Conservation (phyloP, 1,140 invertebrate species). For the Parapsyche elsis region DNA sequence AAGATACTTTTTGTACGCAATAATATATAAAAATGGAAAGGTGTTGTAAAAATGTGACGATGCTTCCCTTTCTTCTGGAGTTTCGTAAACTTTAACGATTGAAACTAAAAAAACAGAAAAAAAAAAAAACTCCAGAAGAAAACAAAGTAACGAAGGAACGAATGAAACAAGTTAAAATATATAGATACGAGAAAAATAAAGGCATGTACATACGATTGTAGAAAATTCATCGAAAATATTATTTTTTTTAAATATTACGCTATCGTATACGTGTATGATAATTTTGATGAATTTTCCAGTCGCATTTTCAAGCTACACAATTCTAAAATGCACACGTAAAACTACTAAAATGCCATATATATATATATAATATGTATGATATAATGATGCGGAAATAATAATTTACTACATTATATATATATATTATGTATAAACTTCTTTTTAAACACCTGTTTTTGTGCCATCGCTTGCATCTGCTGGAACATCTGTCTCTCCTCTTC, state of each 20-base stretch:
- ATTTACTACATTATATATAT: slow-evolving; percentile 31
- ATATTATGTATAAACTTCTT: neutral
- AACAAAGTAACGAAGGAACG: neutral
- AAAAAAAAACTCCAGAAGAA: slow-evolving; percentile 9
- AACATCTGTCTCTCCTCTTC: slow-evolving; percentile 95
- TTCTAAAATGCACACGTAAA: slow-evolving; percentile 26
- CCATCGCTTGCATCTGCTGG: slow-evolving; percentile 95
- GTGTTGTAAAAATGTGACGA: neutral
- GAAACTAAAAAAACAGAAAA: neutral
- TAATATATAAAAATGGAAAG: neutral
- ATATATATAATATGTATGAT: slow-evolving; percentile 2
- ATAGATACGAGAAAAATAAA: too few relatives aligned
- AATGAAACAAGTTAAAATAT: too few relatives aligned
- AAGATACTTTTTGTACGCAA: neutral
- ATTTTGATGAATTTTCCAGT: neutral
- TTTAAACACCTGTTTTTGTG: slow-evolving; percentile 92
- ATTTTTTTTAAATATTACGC: neutral
- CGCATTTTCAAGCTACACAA: neutral
- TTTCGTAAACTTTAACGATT: neutral
- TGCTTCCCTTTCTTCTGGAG: neutral
- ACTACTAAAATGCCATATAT: slow-evolving; percentile 23
- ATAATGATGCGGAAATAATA: slow-evolving; percentile 34
- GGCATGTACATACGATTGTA: too few relatives aligned
- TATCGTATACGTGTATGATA: neutral
- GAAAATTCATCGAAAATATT: neutral